Evolutionary conservation across 2,797 vertebrate species (phyloP).

Genomic region (Staurois parvus): DNA sequence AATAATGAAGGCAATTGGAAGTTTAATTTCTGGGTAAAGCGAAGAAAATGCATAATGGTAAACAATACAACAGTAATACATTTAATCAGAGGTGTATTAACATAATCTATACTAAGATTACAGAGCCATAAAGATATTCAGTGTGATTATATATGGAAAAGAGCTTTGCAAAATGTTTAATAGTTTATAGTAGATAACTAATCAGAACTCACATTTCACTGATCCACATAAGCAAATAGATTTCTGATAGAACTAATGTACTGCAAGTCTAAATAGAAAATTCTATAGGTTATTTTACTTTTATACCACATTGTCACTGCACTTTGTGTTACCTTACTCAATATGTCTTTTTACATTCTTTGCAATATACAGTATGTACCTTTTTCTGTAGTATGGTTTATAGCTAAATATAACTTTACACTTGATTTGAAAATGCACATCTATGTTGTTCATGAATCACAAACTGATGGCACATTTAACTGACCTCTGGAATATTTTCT

Average conservation of each 20-base stretch:
- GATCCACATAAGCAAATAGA: too few species aligned
- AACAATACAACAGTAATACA: neutral
- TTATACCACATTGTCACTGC: neutral
- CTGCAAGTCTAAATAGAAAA: neutral
- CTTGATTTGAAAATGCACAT: neutral
- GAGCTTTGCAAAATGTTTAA: too few species aligned
- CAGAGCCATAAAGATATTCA: neutral
- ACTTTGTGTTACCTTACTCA: neutral
- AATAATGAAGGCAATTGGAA: slow-evolving; percentile 51
- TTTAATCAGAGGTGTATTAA: neutral
- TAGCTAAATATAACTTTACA: too few species aligned
- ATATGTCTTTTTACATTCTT: neutral
- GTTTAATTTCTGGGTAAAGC: neutral
- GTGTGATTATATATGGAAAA: too few species aligned
- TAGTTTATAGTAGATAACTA: too few species aligned
- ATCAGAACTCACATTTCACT: too few species aligned
- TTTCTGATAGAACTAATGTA: neutral
- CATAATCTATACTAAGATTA: neutral
- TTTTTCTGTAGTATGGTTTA: neutral
- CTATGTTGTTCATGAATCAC: neutral
- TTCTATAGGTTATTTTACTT: neutral
- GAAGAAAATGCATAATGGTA: neutral
- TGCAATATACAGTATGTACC: too few species aligned
- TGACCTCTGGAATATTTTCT: slow-evolving; percentile 27
- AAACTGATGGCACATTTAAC: neutral